Evolutionary conservation across 2,888 invertebrate genomes (phyloP), one percentile per base, ranked within the genome.

Genomic region (Drosophila neotestacea): DNA sequence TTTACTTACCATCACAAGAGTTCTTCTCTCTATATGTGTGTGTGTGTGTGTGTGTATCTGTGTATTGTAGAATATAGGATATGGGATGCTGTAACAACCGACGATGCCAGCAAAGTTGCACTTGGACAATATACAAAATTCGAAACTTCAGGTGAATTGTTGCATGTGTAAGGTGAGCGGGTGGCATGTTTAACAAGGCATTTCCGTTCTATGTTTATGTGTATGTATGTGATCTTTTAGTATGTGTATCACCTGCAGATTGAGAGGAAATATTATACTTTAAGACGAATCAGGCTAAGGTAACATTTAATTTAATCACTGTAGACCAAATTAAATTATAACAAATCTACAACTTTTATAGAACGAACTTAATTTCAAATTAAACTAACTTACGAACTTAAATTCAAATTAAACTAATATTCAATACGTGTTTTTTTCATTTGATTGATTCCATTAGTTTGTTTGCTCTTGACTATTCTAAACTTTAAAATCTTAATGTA

Each of bases 1-100:
- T 77, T 87, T 81, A 74, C 88, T 76, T 76, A 72, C 34, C 62
- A 72, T 51, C 69, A 50, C 50, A 36, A 11, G 30, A 34, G 51
- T 11, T 27, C 27, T 6, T 48, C 13, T 16, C 47, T 44, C 32
- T 59, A n/a, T 27, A 22, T 38, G 34, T 52, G 42, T 41, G 39
- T 32, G 22, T 34, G 44, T 36, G 41, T 54, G 30, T 39, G 30
- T 46, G 10, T 51, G 41, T 51, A 10, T 32, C 54, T 48, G 36
- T 22, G 16, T 22, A 22, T 22, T 22, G 22, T 22, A 38, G 52
- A 36, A 39, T 38, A 38, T 32, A 36, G 70, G 46, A 56, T 41
- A 38, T 30, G 27, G 70, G 46, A 54, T 41, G 48, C 13, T 51
- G 39, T 60, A 50, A 44, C 36, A 62, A 16, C 13, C 34, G 4